These are phyloP conservation scores for Drusus annulatus DNA, from an alignment of 1,140 invertebrate genomes.

Conservation along the genomic window DNA sequence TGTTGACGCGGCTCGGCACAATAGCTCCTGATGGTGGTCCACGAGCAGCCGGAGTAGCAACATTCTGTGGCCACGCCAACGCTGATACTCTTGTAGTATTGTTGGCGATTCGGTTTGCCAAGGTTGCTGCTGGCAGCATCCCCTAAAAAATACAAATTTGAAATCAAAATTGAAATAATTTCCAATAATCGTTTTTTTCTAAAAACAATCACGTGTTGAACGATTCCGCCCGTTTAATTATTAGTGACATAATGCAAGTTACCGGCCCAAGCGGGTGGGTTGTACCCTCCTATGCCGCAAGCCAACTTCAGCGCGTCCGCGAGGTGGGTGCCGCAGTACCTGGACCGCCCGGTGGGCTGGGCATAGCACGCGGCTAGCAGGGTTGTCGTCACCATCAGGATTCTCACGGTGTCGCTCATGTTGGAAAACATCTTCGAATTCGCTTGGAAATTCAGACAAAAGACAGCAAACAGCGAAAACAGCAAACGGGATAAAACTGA, in stretches of 20 bases:
- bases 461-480: too few relatives aligned
- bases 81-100: slow-evolving; percentile 8
- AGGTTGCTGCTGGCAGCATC: background rate
- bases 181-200: too few relatives aligned
- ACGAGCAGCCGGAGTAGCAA: slow-evolving; percentile 51
- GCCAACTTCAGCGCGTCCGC: slow-evolving; percentile 46
- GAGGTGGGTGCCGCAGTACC: slow-evolving; percentile 48
- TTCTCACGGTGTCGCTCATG: background rate
- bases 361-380: slow-evolving; percentile 20
- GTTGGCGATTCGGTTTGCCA: background rate
- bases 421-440: too few relatives aligned
- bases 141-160: background rate
- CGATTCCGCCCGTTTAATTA: too few relatives aligned
- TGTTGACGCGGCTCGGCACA: slow-evolving; percentile 37
- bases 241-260: background rate
- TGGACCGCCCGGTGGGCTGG: slow-evolving; percentile 14
- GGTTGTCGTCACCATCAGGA: background rate
- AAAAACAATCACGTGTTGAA: too few relatives aligned
- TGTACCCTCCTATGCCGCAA: slow-evolving; percentile 48
- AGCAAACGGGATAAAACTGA: too few relatives aligned
- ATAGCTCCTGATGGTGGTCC: slow-evolving; percentile 44
- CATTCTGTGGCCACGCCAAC: slow-evolving; percentile 55
- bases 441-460: too few relatives aligned
- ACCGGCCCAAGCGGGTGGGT: slow-evolving; percentile 48
- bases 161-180: too few relatives aligned